A percentile compares a stretch with the other conserved stretches of the same genome.
Evolutionary conservation across 2,888 invertebrate species (phyloP).

Genomic region (Amiota minor): DNA sequence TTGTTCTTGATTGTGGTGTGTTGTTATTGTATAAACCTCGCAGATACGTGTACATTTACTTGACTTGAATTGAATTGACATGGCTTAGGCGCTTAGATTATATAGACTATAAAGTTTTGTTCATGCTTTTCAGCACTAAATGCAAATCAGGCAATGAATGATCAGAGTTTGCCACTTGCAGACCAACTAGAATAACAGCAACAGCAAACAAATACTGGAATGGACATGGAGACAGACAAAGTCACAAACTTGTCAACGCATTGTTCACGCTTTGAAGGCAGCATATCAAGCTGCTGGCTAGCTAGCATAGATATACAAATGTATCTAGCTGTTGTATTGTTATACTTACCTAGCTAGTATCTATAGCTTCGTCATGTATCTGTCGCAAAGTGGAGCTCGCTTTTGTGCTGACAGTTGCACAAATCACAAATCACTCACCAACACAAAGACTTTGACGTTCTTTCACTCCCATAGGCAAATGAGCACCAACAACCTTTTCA

Average conservation of each 20-base stretch:
- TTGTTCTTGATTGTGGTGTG: not conserved
- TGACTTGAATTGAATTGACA: not conserved
- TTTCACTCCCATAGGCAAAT: conserved; percentile 7
- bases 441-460: not conserved
- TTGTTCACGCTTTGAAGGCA: conserved; percentile 21
- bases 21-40: not conserved
- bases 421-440: conserved; percentile 24
- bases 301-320: not conserved
- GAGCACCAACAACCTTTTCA: conserved; percentile 23
- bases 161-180: conserved; percentile 23
- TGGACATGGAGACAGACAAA: conserved; percentile 5
- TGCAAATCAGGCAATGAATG: conserved; percentile 28
- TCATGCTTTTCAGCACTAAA: conserved; percentile 20
- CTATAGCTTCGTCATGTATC: conserved; percentile 16
- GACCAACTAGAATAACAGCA: not conserved
- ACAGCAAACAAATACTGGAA: not conserved
- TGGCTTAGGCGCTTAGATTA: conserved; percentile 10
- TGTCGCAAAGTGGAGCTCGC: conserved; percentile 22
- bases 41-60: conserved; percentile 12
- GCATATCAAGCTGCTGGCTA: not conserved
- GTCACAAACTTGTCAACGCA: conserved; percentile 29
- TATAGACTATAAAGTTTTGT: not conserved
- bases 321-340: not conserved
- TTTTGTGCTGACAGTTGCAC: conserved; percentile 28
- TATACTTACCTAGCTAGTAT: not conserved